Base-by-base conservation (phyloP, 2,888 invertebrate genomes). In the Drosophila monieri region DNA sequence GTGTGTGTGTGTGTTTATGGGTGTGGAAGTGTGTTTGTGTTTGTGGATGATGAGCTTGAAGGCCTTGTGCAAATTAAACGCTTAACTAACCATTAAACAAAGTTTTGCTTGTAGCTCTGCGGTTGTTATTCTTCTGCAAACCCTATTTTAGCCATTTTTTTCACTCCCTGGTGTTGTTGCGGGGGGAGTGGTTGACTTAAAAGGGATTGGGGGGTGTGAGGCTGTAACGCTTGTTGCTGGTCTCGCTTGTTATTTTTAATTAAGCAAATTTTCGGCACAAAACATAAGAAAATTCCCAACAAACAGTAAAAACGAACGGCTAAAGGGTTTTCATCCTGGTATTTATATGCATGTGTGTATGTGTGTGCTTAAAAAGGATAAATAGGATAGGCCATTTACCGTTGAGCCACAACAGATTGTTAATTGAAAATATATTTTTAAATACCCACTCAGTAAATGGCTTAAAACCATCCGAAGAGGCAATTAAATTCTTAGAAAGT, bases 51-150 rank as follows among this genome's bases (percentile, higher is more conserved):
- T 60, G 53, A 71, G 61, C 71, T 60, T 37, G 43, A 32, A 51
- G 71, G 68, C 60, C 61, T 71, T 71, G 68, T 73, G 87, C 80
- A 80, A 80, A 80, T 80, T 86, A 80, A 80, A 80, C 80, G 80
- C 84, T 80, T 80, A 80, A 80, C 80, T 80, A 80, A 80, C 80
- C 84, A 80, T 80, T 80, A 80, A 80, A 77, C 80, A 80, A 80
- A 86, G 87, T 80, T 80, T 80, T 73, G 77, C 80, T 84, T 80
- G 87, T 86, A 77, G 80, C 80, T 84, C 65, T 80, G 80, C 68
- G 80, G 80, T 80, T 70, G 44, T 55, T 59, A 51, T 61, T 74
- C 48, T 41, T 74, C 43, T 55, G 60, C 60, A n/a, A 35, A 35
- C 35, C 35, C 35, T 49, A 41, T 57, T 61, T 27, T 49, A 59